These are phyloP conservation scores for Ambastaia sidthimunki DNA, from an alignment of 2,797 vertebrate species.

Conservation along the genomic window DNA sequence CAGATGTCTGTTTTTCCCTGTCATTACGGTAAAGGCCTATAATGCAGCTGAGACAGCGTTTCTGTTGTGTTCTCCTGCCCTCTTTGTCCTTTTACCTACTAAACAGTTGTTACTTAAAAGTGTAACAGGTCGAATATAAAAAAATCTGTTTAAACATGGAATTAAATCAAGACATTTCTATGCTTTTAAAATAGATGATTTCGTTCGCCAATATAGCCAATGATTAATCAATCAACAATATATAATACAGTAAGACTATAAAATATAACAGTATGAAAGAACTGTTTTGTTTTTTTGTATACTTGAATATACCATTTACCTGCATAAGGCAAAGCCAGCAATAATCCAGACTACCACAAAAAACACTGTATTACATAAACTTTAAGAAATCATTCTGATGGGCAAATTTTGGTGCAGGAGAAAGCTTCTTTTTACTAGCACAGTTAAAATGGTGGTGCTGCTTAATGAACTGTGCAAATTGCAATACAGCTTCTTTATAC, in stretches of 20 bases:
- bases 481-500: neutral
- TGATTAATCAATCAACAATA: no score
- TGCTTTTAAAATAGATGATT: neutral
- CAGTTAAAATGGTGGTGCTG: neutral
- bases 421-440: neutral
- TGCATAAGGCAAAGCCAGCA: neutral
- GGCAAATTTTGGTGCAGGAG: neutral
- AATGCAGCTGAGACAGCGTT: constrained; percentile 24
- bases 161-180: neutral
- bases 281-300: neutral
- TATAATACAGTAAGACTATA: neutral
- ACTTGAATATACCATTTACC: neutral
- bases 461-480: neutral
- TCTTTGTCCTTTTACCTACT: constrained; percentile 43
- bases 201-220: no score
- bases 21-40: constrained; percentile 44
- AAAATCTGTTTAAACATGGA: neutral
- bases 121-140: neutral
- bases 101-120: no score
- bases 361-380: neutral
- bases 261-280: neutral
- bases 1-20: constrained; percentile 33
- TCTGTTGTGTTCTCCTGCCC: constrained; percentile 35
- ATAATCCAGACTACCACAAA: neutral
- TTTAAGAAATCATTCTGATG: neutral